phyloP scores from a whole-genome alignment of 1,140 invertebrate genomes.

The Cydia strobilella region DNA sequence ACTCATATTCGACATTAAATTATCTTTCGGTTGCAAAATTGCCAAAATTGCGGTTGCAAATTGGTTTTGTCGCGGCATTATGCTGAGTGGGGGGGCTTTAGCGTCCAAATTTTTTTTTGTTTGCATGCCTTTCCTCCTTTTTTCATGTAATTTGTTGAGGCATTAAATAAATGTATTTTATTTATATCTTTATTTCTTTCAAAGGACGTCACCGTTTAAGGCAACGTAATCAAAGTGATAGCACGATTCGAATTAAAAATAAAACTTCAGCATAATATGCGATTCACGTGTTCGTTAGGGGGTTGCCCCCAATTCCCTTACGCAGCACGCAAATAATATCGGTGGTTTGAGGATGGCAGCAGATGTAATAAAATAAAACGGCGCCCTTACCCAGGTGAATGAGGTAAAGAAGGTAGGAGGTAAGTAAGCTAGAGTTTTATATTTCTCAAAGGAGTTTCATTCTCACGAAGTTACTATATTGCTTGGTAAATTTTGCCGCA shows the following conservation, averaged over 20 bases:
- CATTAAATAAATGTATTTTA: no score
- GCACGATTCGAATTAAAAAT: background rate
- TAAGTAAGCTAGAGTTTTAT: slow-evolving; percentile 5
- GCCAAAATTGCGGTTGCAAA: no score
- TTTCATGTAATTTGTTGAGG: no score
- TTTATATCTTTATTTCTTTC: no score
- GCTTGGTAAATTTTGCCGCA: slow-evolving; percentile 7
- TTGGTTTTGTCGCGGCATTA: no score
- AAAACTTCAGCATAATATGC: background rate
- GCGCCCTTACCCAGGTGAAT: background rate
- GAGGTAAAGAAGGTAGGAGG: background rate
- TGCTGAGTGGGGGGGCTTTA: no score
- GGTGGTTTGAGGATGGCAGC: background rate
- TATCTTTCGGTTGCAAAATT: no score
- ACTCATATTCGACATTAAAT: no score
- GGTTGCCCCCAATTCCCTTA: background rate
- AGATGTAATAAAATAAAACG: slow-evolving; percentile 8
- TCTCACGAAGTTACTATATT: background rate
- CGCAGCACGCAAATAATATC: background rate
- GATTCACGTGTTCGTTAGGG: background rate
- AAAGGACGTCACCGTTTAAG: no score
- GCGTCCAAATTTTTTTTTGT: no score
- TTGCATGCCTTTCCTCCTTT: no score
- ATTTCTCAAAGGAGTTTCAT: background rate
- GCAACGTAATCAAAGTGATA: no score